Evolutionary conservation across 2,888 invertebrate species (phyloP).

Genomic region (Anoncus sp.): DNA sequence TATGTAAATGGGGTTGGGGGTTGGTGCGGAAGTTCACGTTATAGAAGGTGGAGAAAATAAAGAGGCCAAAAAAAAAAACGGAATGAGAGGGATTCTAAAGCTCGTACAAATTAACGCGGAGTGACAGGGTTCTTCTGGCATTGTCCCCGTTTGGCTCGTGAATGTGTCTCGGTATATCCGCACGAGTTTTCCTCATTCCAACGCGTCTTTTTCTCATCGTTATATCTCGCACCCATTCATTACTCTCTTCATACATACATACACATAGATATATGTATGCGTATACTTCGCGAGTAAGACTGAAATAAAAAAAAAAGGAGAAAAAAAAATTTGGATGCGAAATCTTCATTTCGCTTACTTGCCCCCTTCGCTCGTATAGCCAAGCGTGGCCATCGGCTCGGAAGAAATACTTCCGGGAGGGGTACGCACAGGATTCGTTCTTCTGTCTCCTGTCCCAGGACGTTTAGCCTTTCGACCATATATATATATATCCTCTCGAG

Average conservation of each 20-base stretch:
- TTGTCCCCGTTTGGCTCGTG: slow-evolving; percentile 71
- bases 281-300: background rate
- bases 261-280: slow-evolving; percentile 10
- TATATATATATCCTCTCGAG: slow-evolving; percentile 41
- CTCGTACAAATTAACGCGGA: slow-evolving; percentile 78
- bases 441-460: slow-evolving; percentile 47
- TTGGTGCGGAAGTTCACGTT: background rate
- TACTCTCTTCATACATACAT: slow-evolving; percentile 57
- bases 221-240: slow-evolving; percentile 69
- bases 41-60: slow-evolving; percentile 4
- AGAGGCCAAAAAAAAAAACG: slow-evolving; percentile 56
- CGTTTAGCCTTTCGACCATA: slow-evolving; percentile 49
- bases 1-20: too few relatives aligned
- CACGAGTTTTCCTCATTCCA: slow-evolving; percentile 45
- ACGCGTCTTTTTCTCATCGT: slow-evolving; percentile 20
- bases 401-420: slow-evolving; percentile 82
- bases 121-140: slow-evolving; percentile 74
- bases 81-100: slow-evolving; percentile 58
- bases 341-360: slow-evolving; percentile 79
- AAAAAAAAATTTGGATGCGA: slow-evolving; percentile 81
- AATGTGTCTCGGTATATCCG: slow-evolving; percentile 43
- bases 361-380: slow-evolving; percentile 48
- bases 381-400: slow-evolving; percentile 76
- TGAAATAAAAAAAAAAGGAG: slow-evolving; percentile 31
- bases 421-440: slow-evolving; percentile 38